These are phyloP conservation scores for Pocillopora verrucosa DNA, from an alignment of 64 coral and sea anemone genomes.

Conservation along the genomic window DNA sequence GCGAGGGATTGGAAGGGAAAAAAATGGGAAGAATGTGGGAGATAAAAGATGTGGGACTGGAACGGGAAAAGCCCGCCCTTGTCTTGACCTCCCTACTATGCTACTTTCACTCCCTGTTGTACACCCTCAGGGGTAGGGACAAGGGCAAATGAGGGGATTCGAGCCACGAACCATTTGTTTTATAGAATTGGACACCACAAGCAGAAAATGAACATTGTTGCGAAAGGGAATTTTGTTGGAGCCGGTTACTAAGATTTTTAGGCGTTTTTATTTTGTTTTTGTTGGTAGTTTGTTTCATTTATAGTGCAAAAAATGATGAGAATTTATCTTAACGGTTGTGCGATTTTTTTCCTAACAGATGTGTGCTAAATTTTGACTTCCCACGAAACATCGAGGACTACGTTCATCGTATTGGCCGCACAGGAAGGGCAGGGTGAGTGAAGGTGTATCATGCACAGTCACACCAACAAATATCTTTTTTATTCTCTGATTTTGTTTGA, in stretches of 20 bases:
- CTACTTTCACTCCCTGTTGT: no score
- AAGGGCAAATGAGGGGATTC: no score
- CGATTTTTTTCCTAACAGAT: conserved; percentile 36
- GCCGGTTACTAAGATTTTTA: not conserved
- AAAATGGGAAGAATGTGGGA: not conserved
- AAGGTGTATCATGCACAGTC: not conserved
- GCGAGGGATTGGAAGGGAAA: not conserved
- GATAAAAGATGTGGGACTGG: not conserved
- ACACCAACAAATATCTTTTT: no score
- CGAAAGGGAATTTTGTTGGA: no score
- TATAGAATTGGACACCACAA: no score
- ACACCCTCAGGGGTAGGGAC: no score
- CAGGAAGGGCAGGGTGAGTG: conserved; percentile 91
- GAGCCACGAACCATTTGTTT: no score
- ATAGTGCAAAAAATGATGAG: not conserved
- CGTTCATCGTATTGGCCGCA: conserved; percentile 92
- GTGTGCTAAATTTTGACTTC: conserved; percentile 94
- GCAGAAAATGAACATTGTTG: no score
- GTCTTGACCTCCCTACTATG: no score
- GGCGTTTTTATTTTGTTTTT: not conserved
- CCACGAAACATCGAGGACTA: conserved; percentile 96
- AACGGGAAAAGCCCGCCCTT: no score
- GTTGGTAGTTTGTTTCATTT: no score
- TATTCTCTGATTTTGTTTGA: no score
- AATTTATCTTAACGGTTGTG: not conserved